Evolutionary conservation across 1,140 invertebrate species (phyloP), one percentile per base, ranked within the genome.

Genomic region (Oryzaephilus surinamensis): DNA sequence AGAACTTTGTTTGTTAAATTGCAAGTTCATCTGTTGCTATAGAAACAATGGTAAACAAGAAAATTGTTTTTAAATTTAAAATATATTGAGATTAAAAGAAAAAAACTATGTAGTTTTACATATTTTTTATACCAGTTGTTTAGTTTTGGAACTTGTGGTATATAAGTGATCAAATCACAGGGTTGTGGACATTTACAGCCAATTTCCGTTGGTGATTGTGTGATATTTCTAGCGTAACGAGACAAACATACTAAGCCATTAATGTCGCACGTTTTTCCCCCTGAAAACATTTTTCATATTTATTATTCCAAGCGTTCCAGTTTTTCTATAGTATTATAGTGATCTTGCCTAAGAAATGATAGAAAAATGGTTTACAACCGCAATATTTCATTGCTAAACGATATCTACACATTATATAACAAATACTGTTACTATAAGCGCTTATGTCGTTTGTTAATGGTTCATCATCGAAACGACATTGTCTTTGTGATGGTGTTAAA

Each of bases 111-210:
- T 6, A 29, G 15, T 28, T 17, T 11, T n/a, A n/a, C n/a, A n/a
- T n/a, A n/a, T n/a, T 1, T 27, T 29, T 32, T 26, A 40, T 44
- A 63, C 62, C 62, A 63, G 37, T 46, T 30, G 7, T 55, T 54
- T 50, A 69, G 48, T 61, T 69, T 70, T 35, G 69, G 69, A 41
- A 62, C 62, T 51, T 72, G 66, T 35, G 65, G 65, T 33, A 71
- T 64, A 52, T 71, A 73, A 41, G 66, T 66, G 49, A 69, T 60
- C 32, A 70, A 64, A 41, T 66, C 55, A 42, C 71, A 73, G 27
- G 71, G 67, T 44, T 69, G 66, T 21, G 69, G 61, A 45, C 71
- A 73, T 17, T 63, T 46, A 50, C 71, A 73, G 23, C 67, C 67
- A 32, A 73, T 57, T 51, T 71, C 66, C 38, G 62, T 63, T 7